Evolutionary conservation across 2,888 invertebrate genomes (phyloP).

Genomic region (Nomada lathburiana): DNA sequence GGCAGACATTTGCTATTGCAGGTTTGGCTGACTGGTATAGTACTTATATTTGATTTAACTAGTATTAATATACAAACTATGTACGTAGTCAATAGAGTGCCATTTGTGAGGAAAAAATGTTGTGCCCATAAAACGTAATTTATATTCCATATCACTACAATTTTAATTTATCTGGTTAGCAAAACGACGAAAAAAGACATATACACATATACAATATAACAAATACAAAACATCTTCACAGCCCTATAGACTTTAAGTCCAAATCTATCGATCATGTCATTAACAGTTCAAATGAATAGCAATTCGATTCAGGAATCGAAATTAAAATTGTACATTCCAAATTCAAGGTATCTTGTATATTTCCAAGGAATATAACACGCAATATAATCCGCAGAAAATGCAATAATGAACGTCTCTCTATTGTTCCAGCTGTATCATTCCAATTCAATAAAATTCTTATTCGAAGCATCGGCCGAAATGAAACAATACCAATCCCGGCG

Average conservation of each 20-base stretch:
- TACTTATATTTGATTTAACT: neutral
- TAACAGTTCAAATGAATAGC: neutral
- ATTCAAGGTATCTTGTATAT: too few species aligned
- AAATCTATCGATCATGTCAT: neutral
- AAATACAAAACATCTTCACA: too few species aligned
- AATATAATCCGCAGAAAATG: neutral
- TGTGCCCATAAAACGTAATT: too few species aligned
- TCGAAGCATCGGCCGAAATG: neutral
- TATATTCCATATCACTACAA: too few species aligned
- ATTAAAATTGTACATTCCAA: neutral
- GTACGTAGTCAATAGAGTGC: neutral
- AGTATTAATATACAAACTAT: neutral
- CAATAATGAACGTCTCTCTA: neutral
- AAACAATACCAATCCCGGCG: constrained; percentile 22
- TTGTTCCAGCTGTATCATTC: neutral
- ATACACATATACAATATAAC: too few species aligned
- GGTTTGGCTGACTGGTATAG: too few species aligned
- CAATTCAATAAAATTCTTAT: neutral
- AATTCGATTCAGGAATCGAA: neutral
- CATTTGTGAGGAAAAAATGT: too few species aligned
- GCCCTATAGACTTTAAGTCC: too few species aligned
- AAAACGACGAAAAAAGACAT: too few species aligned
- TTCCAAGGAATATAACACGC: too few species aligned
- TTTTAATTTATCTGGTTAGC: too few species aligned
- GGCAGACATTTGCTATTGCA: too few species aligned